Evolutionary conservation across 2,113 vertebrate species (phyloP).

Genomic region (Oryzias celebensis): DNA sequence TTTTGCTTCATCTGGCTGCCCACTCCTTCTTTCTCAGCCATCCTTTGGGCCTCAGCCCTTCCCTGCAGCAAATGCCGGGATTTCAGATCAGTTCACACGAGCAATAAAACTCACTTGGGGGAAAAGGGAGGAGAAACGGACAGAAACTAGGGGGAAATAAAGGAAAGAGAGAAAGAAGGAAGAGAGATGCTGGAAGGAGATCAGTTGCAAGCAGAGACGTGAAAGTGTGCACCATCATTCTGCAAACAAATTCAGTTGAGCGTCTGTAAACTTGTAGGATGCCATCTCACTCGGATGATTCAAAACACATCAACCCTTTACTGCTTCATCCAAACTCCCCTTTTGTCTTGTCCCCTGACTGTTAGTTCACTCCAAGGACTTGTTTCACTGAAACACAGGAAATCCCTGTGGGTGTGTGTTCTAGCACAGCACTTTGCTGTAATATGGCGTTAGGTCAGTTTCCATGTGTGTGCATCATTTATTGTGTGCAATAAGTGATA

Average conservation of each 20-base stretch:
- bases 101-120: conserved; percentile 43
- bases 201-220: conserved; percentile 11
- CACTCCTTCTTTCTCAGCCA: conserved; percentile 22
- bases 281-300: conserved; percentile 56
- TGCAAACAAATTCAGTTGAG: conserved; percentile 57
- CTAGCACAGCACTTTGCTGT: background rate
- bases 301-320: background rate
- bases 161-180: conserved; percentile 9
- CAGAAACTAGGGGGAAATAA: conserved; percentile 7
- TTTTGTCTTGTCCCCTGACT: conserved; percentile 11
- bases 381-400: conserved; percentile 6
- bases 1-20: conserved; percentile 4
- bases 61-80: conserved; percentile 39
- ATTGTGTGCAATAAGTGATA: conserved; percentile 22
- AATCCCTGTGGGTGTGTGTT: conserved; percentile 23
- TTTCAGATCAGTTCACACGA: conserved; percentile 42
- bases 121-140: conserved; percentile 12
- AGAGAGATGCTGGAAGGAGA: conserved; percentile 23
- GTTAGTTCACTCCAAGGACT: conserved; percentile 7
- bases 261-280: conserved; percentile 6
- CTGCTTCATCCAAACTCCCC: background rate
- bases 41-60: conserved; percentile 40
- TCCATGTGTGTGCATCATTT: conserved; percentile 24
- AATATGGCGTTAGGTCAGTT: conserved; percentile 17
- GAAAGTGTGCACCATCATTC: conserved; percentile 17